phyloP scores from a whole-genome alignment of 2,888 invertebrate genomes.

The Oscheius sp. region DNA sequence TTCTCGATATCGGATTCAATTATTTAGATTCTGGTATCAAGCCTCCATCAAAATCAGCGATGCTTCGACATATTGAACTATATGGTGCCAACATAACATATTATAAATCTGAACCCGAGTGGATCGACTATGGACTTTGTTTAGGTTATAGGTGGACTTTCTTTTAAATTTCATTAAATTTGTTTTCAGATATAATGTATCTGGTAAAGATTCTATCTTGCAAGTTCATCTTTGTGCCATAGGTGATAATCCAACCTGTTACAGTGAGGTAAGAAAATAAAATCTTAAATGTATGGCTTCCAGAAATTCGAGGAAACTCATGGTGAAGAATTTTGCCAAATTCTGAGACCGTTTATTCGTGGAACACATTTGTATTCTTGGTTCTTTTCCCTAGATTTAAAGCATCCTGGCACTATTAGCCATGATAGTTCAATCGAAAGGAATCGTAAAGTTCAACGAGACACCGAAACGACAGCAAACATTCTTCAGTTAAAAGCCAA shows the following conservation, averaged over 20 bases:
- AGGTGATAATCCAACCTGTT: constrained; percentile 51
- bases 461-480: constrained; percentile 43
- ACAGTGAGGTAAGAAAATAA: constrained; percentile 38
- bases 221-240: constrained; percentile 61
- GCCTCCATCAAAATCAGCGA: constrained; percentile 45
- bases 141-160: constrained; percentile 57
- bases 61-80: constrained; percentile 45
- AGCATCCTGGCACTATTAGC: background rate
- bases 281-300: background rate
- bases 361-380: constrained; percentile 44
- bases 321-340: constrained; percentile 58
- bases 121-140: constrained; percentile 62
- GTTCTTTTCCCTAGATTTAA: constrained; percentile 42
- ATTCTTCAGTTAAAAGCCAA: constrained; percentile 49
- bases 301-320: constrained; percentile 38
- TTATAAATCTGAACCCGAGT: constrained; percentile 58
- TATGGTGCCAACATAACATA: constrained; percentile 51
- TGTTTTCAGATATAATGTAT: constrained; percentile 59
- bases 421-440: constrained; percentile 23
- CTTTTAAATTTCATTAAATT: too few species aligned
- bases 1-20: background rate
- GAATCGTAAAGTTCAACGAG: constrained; percentile 37
- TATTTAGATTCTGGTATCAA: constrained; percentile 48
- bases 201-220: constrained; percentile 57
- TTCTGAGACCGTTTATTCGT: constrained; percentile 54